These are phyloP conservation scores for Aradophagus sp. DNA, from an alignment of 1,140 invertebrate genomes.

Conservation along the genomic window DNA sequence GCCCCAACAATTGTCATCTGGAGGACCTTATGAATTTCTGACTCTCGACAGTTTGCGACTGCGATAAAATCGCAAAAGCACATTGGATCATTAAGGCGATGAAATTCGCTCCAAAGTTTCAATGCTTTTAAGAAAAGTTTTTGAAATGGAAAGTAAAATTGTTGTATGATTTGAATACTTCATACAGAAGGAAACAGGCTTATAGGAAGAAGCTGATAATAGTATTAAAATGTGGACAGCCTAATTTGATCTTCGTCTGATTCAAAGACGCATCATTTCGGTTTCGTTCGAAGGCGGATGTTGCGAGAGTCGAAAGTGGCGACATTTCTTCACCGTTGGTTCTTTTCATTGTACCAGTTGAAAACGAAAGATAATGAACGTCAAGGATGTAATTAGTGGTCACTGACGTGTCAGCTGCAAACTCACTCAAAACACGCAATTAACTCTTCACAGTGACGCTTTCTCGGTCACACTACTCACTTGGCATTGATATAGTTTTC, in stretches of 20 bases:
- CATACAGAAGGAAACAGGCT: too few relatives aligned
- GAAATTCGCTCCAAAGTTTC: too few relatives aligned
- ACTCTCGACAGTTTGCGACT: slow-evolving; percentile 6
- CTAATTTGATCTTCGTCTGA: too few relatives aligned
- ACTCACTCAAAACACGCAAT: slow-evolving; percentile 21
- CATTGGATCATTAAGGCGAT: too few relatives aligned
- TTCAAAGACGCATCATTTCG: too few relatives aligned
- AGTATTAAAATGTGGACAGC: too few relatives aligned
- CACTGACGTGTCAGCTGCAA: slow-evolving; percentile 26
- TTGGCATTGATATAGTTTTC: slow-evolving; percentile 59
- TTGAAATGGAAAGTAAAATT: too few relatives aligned
- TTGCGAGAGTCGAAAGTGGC: slow-evolving; percentile 33
- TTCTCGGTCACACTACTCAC: slow-evolving; percentile 65
- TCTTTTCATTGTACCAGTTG: slow-evolving; percentile 28
- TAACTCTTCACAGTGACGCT: slow-evolving; percentile 54
- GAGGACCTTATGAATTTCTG: slow-evolving; percentile 7
- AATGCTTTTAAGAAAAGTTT: too few relatives aligned
- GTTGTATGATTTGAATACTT: too few relatives aligned
- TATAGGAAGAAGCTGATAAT: too few relatives aligned
- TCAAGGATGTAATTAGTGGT: slow-evolving; percentile 45
- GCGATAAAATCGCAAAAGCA: slow-evolving; percentile 3
- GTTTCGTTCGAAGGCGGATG: too few relatives aligned
- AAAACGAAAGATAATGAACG: slow-evolving; percentile 31
- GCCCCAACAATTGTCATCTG: slow-evolving; percentile 20
- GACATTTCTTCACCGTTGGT: slow-evolving; percentile 19